phyloP scores from a whole-genome alignment of 2,797 vertebrate species.

The Sphenodon punctatus region DNA sequence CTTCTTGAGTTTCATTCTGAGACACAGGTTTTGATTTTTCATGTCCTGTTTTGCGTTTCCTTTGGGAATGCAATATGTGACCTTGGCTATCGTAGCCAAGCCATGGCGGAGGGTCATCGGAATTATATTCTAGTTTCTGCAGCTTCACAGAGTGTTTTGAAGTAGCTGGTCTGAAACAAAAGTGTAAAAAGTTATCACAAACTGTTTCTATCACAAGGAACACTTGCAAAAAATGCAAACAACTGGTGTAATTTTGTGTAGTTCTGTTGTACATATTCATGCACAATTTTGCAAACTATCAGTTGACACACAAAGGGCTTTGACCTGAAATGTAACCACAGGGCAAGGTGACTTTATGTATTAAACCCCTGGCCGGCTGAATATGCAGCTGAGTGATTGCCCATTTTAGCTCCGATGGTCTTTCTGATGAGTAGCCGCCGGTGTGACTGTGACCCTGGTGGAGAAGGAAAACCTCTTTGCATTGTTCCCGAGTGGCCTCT shows the following conservation, averaged over 20 bases:
- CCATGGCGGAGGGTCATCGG: conserved; percentile 70
- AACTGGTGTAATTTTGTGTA: too few relatives aligned
- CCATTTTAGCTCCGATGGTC: too few relatives aligned
- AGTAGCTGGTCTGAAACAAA: conserved; percentile 74
- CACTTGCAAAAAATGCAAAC: background rate
- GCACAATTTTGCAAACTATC: background rate
- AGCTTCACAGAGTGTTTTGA: conserved; percentile 71
- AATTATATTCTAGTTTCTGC: conserved; percentile 76
- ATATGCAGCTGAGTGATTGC: background rate
- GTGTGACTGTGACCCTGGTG: background rate
- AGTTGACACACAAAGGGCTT: background rate
- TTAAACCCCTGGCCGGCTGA: too few relatives aligned
- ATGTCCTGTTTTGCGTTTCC: background rate
- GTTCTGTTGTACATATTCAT: too few relatives aligned
- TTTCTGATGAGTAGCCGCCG: background rate
- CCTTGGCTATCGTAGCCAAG: conserved; percentile 61
- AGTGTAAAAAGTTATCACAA: background rate
- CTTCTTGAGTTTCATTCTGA: conserved; percentile 11
- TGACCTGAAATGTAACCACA: background rate
- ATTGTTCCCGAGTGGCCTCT: background rate
- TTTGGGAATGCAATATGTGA: background rate
- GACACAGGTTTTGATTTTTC: background rate
- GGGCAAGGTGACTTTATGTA: background rate
- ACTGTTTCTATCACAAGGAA: background rate
- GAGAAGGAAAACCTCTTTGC: background rate